Evolutionary conservation across 2,888 invertebrate species (phyloP), one percentile per base, ranked within the genome.

Genomic region (Napeogenes sylphis): DNA sequence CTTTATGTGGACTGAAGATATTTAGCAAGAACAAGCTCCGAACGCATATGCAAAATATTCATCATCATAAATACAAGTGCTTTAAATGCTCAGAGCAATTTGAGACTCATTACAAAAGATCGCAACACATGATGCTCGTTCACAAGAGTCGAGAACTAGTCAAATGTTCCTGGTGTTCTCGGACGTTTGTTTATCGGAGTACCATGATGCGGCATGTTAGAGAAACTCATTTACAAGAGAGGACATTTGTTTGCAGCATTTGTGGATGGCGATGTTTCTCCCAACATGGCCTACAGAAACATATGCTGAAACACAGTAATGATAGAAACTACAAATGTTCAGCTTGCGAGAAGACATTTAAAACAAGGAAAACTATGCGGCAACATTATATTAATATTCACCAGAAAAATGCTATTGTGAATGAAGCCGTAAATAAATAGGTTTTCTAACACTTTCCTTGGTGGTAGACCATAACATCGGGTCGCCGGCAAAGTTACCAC

Each of bases 1-100:
- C 68, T 0, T 59, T 76, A 3, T 80, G 78, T 55, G 75, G 78
- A 0, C 78, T 78, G 53, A 72, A 74, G 0, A 79, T 85, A n/a
- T 69, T 60, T 14, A 81, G 78, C 65, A 73, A 72, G 1, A 73
- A 79, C 1, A 67, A 66, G 55, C 51, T 71, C 46, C 59, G 71
- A 35, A 70, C 66, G 0, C 71, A 71, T 14, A 66, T 71, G 63
- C 67, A 70, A 45, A 68, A 68, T 35, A 65, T 63, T 10, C 71
- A 69, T 21, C 62, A 65, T 21, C 65, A 64, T 38, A 68, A 57
- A 47, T 69, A 68, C 45, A 66, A 66, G 46, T 68, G 69, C 47
- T 46, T 47, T 4, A 56, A 56, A 10, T 69, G 69, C 51, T 21
- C 55, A 4, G 62, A 63, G n/a, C 38, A 60, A 4, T 69, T 69